These are phyloP conservation scores for Clarias fuscus DNA, from an alignment of 2,797 vertebrate genomes.

Conservation along the genomic window DNA sequence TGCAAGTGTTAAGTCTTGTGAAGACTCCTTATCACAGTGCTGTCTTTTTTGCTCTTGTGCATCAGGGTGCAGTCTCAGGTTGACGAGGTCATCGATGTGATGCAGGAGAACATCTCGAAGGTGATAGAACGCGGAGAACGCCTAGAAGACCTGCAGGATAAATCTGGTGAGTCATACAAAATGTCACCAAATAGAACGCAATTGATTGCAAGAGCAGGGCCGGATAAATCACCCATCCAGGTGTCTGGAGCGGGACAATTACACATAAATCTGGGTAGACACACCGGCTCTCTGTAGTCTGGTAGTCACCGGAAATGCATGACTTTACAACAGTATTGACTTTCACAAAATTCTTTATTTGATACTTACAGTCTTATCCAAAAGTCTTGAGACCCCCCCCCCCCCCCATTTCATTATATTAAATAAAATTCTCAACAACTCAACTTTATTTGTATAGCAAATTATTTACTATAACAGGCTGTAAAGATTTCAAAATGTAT, in stretches of 20 bases:
- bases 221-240: not conserved
- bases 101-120: constrained; percentile 99
- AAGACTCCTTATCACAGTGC: not conserved
- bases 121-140: constrained; percentile 97
- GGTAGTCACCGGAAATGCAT: not conserved
- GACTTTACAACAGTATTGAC: too few species aligned
- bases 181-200: not conserved
- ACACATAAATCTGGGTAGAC: not conserved
- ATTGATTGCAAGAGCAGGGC: not conserved
- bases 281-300: not conserved
- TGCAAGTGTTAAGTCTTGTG: not conserved
- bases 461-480: too few species aligned
- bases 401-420: too few species aligned
- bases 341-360: too few species aligned
- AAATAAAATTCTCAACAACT: too few species aligned
- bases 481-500: too few species aligned
- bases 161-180: constrained; percentile 83
- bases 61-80: constrained; percentile 96
- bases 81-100: constrained; percentile 98
- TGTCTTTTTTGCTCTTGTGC: not conserved
- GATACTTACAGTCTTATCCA: too few species aligned
- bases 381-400: too few species aligned
- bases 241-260: not conserved
- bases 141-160: constrained; percentile 96
- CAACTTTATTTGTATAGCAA: too few species aligned